phyloP scores from a whole-genome alignment of 2,113 vertebrate species.

The Zeus faber region DNA sequence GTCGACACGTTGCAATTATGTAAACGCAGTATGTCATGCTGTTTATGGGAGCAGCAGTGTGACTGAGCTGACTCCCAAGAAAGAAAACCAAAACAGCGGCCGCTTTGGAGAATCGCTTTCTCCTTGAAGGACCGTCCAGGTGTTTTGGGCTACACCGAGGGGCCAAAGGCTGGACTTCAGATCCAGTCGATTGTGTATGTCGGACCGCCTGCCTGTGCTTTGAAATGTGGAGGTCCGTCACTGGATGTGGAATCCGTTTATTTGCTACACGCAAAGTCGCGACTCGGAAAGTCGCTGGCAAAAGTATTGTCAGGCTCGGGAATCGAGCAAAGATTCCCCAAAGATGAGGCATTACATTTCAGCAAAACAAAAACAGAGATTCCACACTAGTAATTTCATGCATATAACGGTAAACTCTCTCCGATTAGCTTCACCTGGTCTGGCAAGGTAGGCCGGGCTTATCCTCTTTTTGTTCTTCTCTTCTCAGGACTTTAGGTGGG shows the following conservation, averaged over 20 bases:
- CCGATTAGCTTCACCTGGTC: not conserved
- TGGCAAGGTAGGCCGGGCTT: not conserved
- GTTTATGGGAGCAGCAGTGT: constrained; percentile 4
- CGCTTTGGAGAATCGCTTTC: not conserved
- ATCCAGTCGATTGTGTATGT: too few species aligned
- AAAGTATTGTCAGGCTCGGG: too few species aligned
- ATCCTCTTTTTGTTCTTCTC: not conserved
- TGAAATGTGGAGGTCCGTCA: too few species aligned
- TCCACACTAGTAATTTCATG: not conserved
- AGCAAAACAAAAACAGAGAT: not conserved
- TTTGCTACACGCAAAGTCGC: too few species aligned
- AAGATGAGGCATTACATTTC: not conserved
- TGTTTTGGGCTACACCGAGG: not conserved
- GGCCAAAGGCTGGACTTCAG: not conserved
- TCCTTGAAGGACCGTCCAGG: not conserved
- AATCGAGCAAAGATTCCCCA: too few species aligned
- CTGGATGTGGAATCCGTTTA: too few species aligned
- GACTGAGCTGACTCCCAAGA: not conserved
- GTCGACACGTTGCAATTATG: constrained; percentile 46
- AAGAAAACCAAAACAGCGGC: constrained; percentile 12
- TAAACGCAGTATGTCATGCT: constrained; percentile 21
- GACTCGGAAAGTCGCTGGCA: too few species aligned
- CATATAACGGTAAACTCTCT: not conserved
- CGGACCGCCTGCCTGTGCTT: too few species aligned
- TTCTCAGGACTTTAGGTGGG: too few species aligned